These are phyloP conservation scores for Epinephelus awoara DNA, from an alignment of 2,797 vertebrate species.

Conservation along the genomic window DNA sequence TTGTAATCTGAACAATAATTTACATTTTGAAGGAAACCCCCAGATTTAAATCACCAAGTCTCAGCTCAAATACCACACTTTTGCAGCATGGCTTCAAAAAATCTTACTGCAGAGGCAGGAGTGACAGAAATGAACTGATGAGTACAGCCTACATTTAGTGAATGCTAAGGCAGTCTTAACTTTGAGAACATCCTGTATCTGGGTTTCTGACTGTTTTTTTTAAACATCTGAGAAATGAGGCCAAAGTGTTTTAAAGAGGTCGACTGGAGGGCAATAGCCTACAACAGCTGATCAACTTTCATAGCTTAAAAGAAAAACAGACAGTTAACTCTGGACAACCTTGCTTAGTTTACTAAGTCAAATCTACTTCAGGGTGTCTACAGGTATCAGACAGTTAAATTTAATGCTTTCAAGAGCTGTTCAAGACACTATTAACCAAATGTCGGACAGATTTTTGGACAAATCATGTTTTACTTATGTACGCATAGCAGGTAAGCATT, in stretches of 20 bases:
- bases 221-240: conserved; percentile 17
- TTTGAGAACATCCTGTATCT: conserved; percentile 4
- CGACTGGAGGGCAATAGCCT: conserved; percentile 18
- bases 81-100: background rate
- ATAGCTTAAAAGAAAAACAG: conserved; percentile 6
- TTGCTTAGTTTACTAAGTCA: background rate
- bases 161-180: background rate
- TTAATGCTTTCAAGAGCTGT: too few species aligned
- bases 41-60: background rate
- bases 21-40: background rate
- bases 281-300: conserved; percentile 52
- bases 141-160: background rate
- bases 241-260: conserved; percentile 40
- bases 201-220: conserved; percentile 19
- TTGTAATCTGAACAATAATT: conserved; percentile 6
- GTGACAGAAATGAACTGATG: too few species aligned
- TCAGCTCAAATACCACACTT: background rate
- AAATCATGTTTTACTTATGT: too few species aligned
- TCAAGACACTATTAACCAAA: too few species aligned
- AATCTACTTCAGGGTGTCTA: background rate
- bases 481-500: too few species aligned
- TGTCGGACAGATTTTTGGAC: too few species aligned
- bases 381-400: too few species aligned
- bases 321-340: conserved; percentile 2
- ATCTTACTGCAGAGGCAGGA: background rate